Percentiles rank a stretch among this genome's conserved stretches.
phyloP scores from a whole-genome alignment of 2,797 vertebrate species.

The Tragopan temminckii region DNA sequence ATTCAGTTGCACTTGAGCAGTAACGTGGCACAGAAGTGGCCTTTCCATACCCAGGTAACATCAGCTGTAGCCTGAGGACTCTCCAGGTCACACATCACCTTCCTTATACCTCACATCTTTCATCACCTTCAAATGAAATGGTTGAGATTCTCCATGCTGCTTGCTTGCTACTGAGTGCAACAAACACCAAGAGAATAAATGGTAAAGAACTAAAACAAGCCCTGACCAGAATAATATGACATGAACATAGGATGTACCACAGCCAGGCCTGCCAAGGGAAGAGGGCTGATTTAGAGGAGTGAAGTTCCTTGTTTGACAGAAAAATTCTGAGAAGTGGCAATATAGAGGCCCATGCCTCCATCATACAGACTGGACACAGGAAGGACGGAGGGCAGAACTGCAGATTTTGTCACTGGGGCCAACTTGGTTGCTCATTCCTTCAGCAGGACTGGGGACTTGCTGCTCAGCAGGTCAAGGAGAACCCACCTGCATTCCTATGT shows the following conservation, averaged over 20 bases:
- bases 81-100: background rate
- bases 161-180: fast-evolving
- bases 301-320: background rate
- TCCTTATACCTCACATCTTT: background rate
- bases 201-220: background rate
- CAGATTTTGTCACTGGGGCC: fast-evolving
- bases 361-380: fast-evolving
- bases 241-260: background rate
- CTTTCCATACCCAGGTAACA: constrained; percentile 8
- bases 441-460: background rate
- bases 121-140: background rate
- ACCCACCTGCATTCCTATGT: background rate
- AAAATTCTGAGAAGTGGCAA: background rate
- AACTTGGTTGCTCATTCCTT: background rate
- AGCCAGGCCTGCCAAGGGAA: background rate
- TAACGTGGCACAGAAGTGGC: background rate
- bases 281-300: background rate
- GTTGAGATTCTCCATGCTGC: background rate
- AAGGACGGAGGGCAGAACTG: fast-evolving
- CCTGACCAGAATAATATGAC: background rate
- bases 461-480: background rate
- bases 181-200: background rate
- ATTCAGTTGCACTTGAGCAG: constrained; percentile 32
- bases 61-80: background rate
- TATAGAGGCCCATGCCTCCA: background rate